Conservation (phyloP, 2,797 vertebrate species). For the Lycodopsis pacificus region DNA sequence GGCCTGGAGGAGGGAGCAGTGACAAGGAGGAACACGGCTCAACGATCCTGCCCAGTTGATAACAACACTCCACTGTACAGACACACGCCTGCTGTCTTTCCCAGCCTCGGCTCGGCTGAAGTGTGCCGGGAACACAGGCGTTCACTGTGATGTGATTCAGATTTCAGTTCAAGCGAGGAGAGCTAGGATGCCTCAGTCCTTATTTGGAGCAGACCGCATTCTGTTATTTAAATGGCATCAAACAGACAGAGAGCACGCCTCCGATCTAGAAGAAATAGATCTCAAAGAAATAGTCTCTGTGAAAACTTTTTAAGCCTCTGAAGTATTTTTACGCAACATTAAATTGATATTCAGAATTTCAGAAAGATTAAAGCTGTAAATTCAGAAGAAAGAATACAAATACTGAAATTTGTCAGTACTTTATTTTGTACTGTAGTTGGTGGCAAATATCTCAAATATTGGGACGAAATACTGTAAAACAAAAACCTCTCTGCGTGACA, state of each 20-base stretch:
- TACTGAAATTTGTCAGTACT: too few species aligned
- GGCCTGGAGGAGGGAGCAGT: constrained; percentile 40
- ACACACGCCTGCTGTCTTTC: constrained; percentile 44
- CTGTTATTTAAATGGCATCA: not conserved
- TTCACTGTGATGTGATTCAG: constrained; percentile 60
- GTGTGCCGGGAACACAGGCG: constrained; percentile 24
- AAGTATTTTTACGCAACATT: too few species aligned
- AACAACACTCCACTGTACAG: constrained; percentile 57
- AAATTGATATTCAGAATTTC: too few species aligned
- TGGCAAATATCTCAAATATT: too few species aligned
- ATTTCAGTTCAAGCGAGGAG: not conserved
- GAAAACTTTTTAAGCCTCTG: too few species aligned
- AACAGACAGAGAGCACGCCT: not conserved
- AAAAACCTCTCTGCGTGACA: not conserved
- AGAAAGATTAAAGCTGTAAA: too few species aligned
- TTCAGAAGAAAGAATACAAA: too few species aligned
- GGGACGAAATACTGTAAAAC: not conserved
- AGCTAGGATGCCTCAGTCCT: constrained; percentile 2
- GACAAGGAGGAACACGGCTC: constrained; percentile 15
- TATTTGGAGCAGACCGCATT: not conserved
- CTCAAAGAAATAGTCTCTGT: too few species aligned
- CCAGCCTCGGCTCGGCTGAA: constrained; percentile 13
- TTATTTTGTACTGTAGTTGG: too few species aligned
- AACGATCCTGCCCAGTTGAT: constrained; percentile 47
- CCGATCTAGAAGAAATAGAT: not conserved